A percentile compares a stretch with the other conserved stretches of the same genome.
These are phyloP conservation scores for Lophius americanus DNA, from an alignment of 2,797 vertebrate genomes.

Conservation along the genomic window DNA sequence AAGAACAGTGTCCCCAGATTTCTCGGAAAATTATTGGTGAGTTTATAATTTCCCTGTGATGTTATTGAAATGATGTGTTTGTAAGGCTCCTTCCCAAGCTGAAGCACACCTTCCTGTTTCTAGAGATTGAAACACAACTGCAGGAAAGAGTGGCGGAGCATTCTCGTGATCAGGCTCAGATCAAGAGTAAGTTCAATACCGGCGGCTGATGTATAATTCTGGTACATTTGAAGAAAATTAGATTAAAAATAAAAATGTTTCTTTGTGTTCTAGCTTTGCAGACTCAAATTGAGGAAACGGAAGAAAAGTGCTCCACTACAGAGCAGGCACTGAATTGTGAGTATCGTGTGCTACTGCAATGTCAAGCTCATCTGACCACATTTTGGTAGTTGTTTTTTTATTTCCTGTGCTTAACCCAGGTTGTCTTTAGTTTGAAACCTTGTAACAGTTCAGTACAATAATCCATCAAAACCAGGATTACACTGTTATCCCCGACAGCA, in stretches of 20 bases:
- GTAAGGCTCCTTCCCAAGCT: neutral
- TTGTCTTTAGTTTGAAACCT: too few species aligned
- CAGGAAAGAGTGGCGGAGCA: slow-evolving; percentile 7
- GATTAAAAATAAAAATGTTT: neutral
- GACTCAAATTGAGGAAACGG: slow-evolving; percentile 33
- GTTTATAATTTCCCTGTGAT: too few species aligned
- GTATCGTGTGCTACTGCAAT: too few species aligned
- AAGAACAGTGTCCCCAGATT: neutral
- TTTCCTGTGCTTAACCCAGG: too few species aligned
- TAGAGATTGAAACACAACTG: slow-evolving; percentile 46
- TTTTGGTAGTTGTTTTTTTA: too few species aligned
- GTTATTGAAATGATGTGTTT: neutral
- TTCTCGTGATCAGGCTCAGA: slow-evolving; percentile 13
- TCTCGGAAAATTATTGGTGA: too few species aligned
- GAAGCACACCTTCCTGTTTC: neutral
- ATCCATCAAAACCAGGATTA: too few species aligned
- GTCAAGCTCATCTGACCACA: too few species aligned
- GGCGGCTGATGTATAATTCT: neutral
- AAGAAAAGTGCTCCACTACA: neutral
- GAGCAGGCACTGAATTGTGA: slow-evolving; percentile 31
- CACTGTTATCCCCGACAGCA: too few species aligned
- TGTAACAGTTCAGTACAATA: too few species aligned
- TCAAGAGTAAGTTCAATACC: slow-evolving; percentile 34
- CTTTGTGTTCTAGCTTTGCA: slow-evolving; percentile 34
- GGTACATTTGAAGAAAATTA: neutral